Conservation (phyloP, 2,888 invertebrate genomes). For the Epinotia nisella region DNA sequence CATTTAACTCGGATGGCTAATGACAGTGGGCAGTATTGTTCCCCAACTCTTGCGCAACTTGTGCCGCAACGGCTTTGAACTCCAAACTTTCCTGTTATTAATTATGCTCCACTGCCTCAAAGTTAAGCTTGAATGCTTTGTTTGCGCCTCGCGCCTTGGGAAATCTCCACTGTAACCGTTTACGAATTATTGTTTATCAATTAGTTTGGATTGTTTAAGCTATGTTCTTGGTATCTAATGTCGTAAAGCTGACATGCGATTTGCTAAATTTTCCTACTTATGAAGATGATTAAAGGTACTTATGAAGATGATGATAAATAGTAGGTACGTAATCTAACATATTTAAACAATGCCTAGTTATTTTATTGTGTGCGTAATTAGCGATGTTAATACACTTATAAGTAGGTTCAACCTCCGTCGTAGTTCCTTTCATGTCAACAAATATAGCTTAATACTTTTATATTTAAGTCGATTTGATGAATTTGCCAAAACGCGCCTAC, state of each 20-base stretch:
- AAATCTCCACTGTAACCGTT: constrained; percentile 55
- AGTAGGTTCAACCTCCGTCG: not conserved
- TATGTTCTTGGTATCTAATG: not conserved
- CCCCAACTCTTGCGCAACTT: constrained; percentile 47
- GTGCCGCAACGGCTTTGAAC: constrained; percentile 53
- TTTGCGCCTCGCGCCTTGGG: constrained; percentile 62
- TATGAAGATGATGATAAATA: no score
- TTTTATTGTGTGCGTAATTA: not conserved
- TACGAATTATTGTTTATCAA: constrained; percentile 33
- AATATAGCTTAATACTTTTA: not conserved
- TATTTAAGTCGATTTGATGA: not conserved
- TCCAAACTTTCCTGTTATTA: constrained; percentile 72
- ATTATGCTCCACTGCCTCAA: constrained; percentile 69
- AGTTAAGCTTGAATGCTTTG: constrained; percentile 57
- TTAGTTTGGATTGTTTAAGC: constrained; percentile 19
- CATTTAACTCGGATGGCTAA: constrained; percentile 66
- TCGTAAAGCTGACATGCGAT: not conserved
- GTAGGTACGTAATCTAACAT: no score
- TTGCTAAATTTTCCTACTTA: not conserved
- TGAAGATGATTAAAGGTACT: no score
- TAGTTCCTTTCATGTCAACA: no score
- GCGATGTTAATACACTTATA: not conserved
- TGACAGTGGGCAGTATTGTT: constrained; percentile 58
- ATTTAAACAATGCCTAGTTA: not conserved
- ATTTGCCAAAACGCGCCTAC: not conserved